phyloP scores from a whole-genome alignment of 2,797 vertebrate species.

The Cygnus olor region DNA sequence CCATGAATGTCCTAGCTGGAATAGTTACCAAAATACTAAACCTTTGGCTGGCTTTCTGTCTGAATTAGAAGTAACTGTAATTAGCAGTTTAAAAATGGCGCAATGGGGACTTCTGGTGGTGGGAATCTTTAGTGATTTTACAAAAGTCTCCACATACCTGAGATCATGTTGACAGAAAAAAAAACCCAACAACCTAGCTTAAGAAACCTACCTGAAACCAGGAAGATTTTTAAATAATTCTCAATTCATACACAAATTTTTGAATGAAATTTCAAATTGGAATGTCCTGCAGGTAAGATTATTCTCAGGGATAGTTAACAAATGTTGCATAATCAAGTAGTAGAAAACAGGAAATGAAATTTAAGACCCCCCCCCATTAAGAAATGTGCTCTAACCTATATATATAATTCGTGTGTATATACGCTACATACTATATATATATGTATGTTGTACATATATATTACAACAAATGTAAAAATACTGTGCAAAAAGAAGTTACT shows the following conservation, averaged over 20 bases:
- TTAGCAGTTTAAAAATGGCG: not conserved
- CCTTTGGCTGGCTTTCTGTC: not conserved
- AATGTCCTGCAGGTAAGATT: accelerated
- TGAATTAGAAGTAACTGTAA: not conserved
- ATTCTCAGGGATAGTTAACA: not conserved
- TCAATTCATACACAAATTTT: accelerated
- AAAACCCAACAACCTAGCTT: not conserved
- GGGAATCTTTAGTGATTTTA: no score
- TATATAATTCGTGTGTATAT: no score
- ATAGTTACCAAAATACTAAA: not conserved
- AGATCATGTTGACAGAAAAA: not conserved
- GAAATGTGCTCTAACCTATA: not conserved
- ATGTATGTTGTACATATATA: no score
- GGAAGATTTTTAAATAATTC: not conserved
- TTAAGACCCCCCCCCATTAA: not conserved
- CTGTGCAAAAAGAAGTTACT: not conserved
- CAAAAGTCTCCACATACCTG: accelerated
- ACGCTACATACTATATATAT: no score
- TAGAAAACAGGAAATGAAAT: not conserved
- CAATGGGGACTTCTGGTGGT: not conserved
- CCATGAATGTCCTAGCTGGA: no score
- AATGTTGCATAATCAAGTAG: not conserved
- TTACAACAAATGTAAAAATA: not conserved
- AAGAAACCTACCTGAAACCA: not conserved
- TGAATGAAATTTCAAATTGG: not conserved